Percentiles rank a stretch among this genome's conserved stretches.
Evolutionary conservation across 2,113 vertebrate species (phyloP).

Genomic region (Coracopsis vasa): DNA sequence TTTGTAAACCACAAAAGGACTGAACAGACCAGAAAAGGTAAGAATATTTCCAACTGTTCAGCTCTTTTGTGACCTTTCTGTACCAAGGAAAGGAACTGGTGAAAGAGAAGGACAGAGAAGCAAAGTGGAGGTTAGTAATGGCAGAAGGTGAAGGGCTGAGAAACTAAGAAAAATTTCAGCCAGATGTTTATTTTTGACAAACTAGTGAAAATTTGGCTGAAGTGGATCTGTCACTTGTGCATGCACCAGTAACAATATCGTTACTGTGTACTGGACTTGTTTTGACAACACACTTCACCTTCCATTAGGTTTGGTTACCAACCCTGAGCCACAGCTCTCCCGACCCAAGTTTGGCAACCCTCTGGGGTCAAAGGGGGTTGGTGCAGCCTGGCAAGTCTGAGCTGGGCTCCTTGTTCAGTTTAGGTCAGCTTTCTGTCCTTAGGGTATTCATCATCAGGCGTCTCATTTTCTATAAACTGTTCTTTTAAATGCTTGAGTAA

Average conservation of each 20-base stretch:
- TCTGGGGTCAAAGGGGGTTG: not conserved
- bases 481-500: conserved; percentile 25
- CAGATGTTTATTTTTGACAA: not conserved
- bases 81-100: not conserved
- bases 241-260: not conserved
- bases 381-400: not conserved
- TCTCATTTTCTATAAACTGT: conserved; percentile 30
- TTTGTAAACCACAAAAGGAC: not conserved
- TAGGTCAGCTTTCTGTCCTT: not conserved
- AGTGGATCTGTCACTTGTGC: not conserved
- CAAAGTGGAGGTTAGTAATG: not conserved
- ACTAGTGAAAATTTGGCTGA: not conserved
- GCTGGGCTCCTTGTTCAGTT: not conserved
- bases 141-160: not conserved
- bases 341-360: not conserved
- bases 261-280: not conserved
- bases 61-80: not conserved
- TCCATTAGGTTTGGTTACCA: not conserved
- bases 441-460: not conserved
- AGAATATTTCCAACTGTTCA: not conserved
- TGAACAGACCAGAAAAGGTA: not conserved
- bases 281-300: not conserved
- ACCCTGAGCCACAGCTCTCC: not conserved
- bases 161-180: not conserved
- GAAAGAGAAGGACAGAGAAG: not conserved